Conservation (phyloP, 2,888 invertebrate species). For the Dryococelus australis region DNA sequence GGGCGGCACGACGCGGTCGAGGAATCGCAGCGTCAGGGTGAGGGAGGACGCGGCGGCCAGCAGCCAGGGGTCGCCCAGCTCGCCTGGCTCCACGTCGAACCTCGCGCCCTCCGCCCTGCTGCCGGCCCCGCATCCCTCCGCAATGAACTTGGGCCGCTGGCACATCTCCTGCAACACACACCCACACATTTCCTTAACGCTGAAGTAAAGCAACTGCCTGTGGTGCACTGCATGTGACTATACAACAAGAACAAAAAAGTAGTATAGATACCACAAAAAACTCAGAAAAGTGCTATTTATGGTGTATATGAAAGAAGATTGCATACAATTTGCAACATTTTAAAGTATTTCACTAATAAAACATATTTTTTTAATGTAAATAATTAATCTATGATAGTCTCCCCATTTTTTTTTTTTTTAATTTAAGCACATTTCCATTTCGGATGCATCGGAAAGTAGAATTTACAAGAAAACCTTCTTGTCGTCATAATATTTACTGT, state of each 20-base stretch:
- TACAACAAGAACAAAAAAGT: background rate
- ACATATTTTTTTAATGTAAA: no score
- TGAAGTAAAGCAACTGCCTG: no score
- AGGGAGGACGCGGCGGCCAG: constrained; percentile 72
- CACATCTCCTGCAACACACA: constrained; percentile 67
- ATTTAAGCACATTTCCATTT: no score
- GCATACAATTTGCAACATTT: no score
- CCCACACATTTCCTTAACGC: background rate
- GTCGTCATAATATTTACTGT: no score
- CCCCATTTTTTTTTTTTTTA: no score
- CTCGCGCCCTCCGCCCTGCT: constrained; percentile 49
- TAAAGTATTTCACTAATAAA: no score
- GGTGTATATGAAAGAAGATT: no score
- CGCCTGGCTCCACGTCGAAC: constrained; percentile 65
- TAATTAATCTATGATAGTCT: no score
- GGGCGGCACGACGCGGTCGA: constrained; percentile 72
- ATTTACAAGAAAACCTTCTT: no score
- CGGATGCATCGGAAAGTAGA: no score
- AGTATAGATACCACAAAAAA: background rate
- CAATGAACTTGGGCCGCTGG: constrained; percentile 68
- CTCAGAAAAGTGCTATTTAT: background rate
- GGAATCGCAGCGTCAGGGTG: constrained; percentile 70
- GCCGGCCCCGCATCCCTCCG: constrained; percentile 45
- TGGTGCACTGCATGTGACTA: background rate
- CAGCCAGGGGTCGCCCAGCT: constrained; percentile 67